Base-by-base conservation (phyloP, 2,888 invertebrate species). In the Spilosoma lubricipeda region DNA sequence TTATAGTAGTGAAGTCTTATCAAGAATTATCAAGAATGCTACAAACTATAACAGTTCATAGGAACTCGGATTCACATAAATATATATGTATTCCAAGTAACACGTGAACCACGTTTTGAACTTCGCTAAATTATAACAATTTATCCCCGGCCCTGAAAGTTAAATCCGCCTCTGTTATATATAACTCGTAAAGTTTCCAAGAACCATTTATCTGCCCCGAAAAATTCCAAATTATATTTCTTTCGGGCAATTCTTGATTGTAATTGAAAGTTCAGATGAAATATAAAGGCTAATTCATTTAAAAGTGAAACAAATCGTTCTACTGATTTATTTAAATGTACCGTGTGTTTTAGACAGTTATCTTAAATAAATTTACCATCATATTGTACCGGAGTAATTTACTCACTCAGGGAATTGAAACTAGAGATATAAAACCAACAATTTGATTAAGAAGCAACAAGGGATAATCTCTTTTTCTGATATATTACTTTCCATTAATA, bases 221-320 rank as follows among this genome's bases (percentile, higher is more conserved):
- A 89, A 89, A 88, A 87, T 79, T 85, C 83, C 82, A 87, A 89
- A 88, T 89, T 89, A 89, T 86, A 85, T 89, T 89, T 87, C 84
- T 80, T 89, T 84, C 72, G 79, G 82, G 79, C 86, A 83, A 86
- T 89, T 88, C 87, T 82, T 83, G 85, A 87, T 86, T 88, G 86
- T 88, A 87, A 90, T 88, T 88, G 87, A 86, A 87, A 85, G 79
- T 85, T 79, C 52, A 76, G 73, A 79, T 87, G 80, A 86, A 89
- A 86, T 87, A 84, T 85, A 78, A 78, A 78, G 75, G 73, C 71
- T 78, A 73, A 80, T 79, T 70, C 70, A 72, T 78, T 81, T 71
- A n/a, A 59, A 74, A 75, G 59, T 72, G 59, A 76, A 77, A 79
- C 69, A 78, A 76, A 76, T 42, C 63, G 67, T 74, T 76, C 75